Evolutionary conservation across 2,888 invertebrate genomes (phyloP), one percentile per base, ranked within the genome.

Genomic region (Dusona sp.): DNA sequence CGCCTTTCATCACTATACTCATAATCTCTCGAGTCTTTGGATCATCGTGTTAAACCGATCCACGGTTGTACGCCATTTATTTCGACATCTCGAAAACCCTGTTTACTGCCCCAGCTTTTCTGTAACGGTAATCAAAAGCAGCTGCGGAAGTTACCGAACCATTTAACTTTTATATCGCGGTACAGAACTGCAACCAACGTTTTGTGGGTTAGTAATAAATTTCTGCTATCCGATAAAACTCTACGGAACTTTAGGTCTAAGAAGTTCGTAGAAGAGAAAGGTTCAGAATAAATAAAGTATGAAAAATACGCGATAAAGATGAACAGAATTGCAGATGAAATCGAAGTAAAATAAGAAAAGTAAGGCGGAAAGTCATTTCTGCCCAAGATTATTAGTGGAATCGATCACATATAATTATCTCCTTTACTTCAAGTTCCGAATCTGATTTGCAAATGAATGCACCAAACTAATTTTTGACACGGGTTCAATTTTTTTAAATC

Each of bases 91-190:
- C 73, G 38, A 64, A 7, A 38, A 22, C 57, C 65, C 33, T 51
- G 80, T 78, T 33, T 33, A 64, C 67, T 33, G 70, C 80, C 80
- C 54, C 42, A 65, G 65, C 65, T 78, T 81, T 77, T 84, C 45
- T 57, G 65, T 81, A 84, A 84, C 75, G 54, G 80, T 75, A 70
- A 81, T 84, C 80, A 70, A 80, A 64, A 65, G 36, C 42, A 54
- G 77, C 48, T 73, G 65, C 77, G 81, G 45, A 84, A 84, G 72
- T 80, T 54, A 57, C 65, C 22, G 78, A 57, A 74, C 67, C 25
- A 79, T 79, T 57, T 38, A 70, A 61, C 48, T 29, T 64, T 75
- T 64, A 70, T 61, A 74, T 68, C 74, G 48, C 25, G 16, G 16
- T 33, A 25, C 42, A 19, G 42, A 19, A 36, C 16, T 65, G 11